Evolutionary conservation across 1,140 invertebrate genomes (phyloP), one percentile per base, ranked within the genome.

Genomic region (Sitophilus oryzae): DNA sequence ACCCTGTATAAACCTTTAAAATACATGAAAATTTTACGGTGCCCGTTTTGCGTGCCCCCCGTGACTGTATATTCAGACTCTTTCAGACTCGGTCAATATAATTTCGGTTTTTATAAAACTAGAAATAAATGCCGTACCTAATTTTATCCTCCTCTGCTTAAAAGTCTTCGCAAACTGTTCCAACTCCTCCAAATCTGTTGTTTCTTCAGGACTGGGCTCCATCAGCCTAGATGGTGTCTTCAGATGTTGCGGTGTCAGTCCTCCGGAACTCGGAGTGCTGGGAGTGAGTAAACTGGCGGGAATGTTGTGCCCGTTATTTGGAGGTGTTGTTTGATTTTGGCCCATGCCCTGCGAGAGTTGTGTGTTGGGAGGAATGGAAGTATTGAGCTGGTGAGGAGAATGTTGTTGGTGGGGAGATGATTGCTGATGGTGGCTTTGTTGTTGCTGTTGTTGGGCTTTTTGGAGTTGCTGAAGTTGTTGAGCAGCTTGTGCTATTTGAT

Each of bases 121-220:
- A n/a, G n/a, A n/a, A n/a, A n/a, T n/a, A n/a, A n/a, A n/a, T n/a
- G n/a, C n/a, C n/a, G n/a, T 68, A 86, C 84, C 91, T 60, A 96
- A 78, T 74, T 97, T 97, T 60, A 97, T 97, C 63, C 94, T 77
- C 41, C 93, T 77, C 74, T 96, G 93, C 69, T 97, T 97, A 72
- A 97, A 97, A 5, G 91, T 93, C 72, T 96, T 96, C 22, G 94
- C 93, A 71, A 97, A 97, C 66, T 96, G 91, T 72, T 96, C 93
- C 21, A 97, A 77, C 69, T 97, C 94, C 72, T 96, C 93, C 20
- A 97, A 79, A 72, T 96, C 93, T 8, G 92, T 93, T 10, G 92
- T 92, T 72, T 96, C 93, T 66, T 96, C 92, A 0, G 85, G 82
- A 11, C 85, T 84, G 9, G 88, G 86, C 65, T 91, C 89, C 54